phyloP scores from a whole-genome alignment of 2,888 invertebrate genomes.

The Shargacucullia verbasci region DNA sequence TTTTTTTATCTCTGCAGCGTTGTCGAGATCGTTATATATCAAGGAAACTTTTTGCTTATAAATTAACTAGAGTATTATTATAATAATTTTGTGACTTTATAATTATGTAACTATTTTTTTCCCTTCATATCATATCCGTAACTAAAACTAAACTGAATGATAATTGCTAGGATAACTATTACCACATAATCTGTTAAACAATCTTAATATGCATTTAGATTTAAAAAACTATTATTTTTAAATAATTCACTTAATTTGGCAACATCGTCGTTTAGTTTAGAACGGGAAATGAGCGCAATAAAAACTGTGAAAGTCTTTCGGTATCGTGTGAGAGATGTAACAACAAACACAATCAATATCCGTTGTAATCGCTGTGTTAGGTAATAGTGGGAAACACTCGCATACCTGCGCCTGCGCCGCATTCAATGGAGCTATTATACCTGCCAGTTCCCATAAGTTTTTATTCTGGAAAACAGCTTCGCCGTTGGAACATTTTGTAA shows the following conservation, averaged over 20 bases:
- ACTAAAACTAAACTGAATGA: no score
- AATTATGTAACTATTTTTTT: no score
- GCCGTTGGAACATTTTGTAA: constrained; percentile 36
- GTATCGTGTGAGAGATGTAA: constrained; percentile 73
- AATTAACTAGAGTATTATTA: no score
- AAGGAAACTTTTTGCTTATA: background rate
- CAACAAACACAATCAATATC: constrained; percentile 81
- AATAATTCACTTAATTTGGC: constrained; percentile 19
- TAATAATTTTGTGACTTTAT: no score
- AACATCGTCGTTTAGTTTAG: constrained; percentile 10
- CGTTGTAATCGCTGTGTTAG: constrained; percentile 80
- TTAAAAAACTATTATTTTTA: no score
- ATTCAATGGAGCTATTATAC: constrained; percentile 73
- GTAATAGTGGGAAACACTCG: constrained; percentile 78
- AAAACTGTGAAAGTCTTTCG: constrained; percentile 78
- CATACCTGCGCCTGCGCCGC: constrained; percentile 63
- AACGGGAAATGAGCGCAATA: constrained; percentile 59
- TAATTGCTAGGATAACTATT: no score
- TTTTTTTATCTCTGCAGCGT: background rate
- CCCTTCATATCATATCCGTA: no score
- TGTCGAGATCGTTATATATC: background rate
- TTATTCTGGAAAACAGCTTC: constrained; percentile 72
- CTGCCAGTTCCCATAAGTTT: constrained; percentile 73
- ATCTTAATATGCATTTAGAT: no score
- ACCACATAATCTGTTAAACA: no score